Percentiles rank a stretch among this genome's conserved stretches.
These are phyloP conservation scores for Drosophila formosana DNA, from an alignment of 2,888 invertebrate species.

Conservation along the genomic window DNA sequence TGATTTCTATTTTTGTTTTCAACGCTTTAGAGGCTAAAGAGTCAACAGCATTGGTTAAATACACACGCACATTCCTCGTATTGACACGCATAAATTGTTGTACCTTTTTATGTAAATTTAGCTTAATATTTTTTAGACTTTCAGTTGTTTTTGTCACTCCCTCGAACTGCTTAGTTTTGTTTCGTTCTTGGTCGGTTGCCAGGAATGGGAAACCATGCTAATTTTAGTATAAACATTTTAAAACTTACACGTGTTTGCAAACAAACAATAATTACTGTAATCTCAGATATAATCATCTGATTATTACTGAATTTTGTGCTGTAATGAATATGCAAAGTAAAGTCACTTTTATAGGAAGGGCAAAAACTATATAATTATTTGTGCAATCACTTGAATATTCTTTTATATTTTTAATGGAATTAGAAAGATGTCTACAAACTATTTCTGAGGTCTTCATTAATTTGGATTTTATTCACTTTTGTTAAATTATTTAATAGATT, in stretches of 20 bases:
- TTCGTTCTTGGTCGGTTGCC: conserved; percentile 5
- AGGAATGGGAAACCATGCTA: conserved; percentile 28
- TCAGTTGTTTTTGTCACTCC: conserved; percentile 13
- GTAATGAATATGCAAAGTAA: no score
- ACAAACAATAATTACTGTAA: conserved; percentile 16
- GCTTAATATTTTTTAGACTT: conserved; percentile 27
- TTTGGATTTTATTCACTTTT: no score
- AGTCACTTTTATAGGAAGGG: neutral
- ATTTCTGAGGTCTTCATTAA: no score
- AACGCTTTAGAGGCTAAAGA: conserved; percentile 23
- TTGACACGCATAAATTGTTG: conserved; percentile 46
- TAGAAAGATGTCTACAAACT: no score
- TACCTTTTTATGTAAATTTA: conserved; percentile 43
- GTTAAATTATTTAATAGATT: no score
- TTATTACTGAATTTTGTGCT: conserved; percentile 4
- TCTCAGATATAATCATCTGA: neutral
- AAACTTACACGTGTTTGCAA: conserved; percentile 35
- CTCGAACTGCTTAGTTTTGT: conserved; percentile 1
- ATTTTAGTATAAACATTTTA: conserved; percentile 46
- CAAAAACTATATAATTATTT: neutral
- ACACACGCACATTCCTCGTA: conserved; percentile 39
- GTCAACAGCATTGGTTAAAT: conserved; percentile 26
- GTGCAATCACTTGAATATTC: no score
- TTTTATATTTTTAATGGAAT: no score
- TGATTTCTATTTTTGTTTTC: conserved; percentile 33